These are phyloP conservation scores for Pseudeuparius sepicola DNA, from an alignment of 2,888 invertebrate genomes.

Conservation along the genomic window DNA sequence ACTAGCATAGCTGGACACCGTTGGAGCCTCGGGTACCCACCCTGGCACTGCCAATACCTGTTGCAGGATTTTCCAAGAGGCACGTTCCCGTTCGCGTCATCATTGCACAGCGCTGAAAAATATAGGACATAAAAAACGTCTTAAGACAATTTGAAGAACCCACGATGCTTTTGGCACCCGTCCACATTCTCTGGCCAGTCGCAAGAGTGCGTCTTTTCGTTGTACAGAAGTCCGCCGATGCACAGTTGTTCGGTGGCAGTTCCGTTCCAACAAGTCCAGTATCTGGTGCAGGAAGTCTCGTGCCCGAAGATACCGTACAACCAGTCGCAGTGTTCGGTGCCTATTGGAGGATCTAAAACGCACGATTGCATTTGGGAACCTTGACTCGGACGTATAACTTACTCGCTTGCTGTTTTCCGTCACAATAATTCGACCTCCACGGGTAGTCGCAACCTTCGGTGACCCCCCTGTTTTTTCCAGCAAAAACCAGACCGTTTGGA, in stretches of 20 bases:
- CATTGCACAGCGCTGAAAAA: constrained; percentile 75
- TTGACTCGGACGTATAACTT: constrained; percentile 35
- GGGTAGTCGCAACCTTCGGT: constrained; percentile 87
- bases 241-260: constrained; percentile 87
- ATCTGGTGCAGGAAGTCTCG: constrained; percentile 85
- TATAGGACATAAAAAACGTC: no score
- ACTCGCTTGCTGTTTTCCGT: constrained; percentile 68
- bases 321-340: constrained; percentile 85
- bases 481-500: constrained; percentile 83
- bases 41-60: constrained; percentile 90
- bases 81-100: constrained; percentile 84
- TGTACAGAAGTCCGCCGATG: constrained; percentile 83
- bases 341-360: constrained; percentile 70
- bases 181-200: constrained; percentile 93
- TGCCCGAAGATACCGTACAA: constrained; percentile 89
- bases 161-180: constrained; percentile 89
- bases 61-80: constrained; percentile 87
- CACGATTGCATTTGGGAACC: not conserved
- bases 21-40: constrained; percentile 84
- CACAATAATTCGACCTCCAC: constrained; percentile 82
- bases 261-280: constrained; percentile 94
- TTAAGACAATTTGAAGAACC: constrained; percentile 39
- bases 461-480: constrained; percentile 78
- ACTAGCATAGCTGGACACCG: constrained; percentile 86
- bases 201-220: constrained; percentile 82